These are phyloP conservation scores for Haliclystus octoradiatus DNA, from an alignment of 30 jellyfish, hydroid and myxozoan genomes.

Conservation along the genomic window DNA sequence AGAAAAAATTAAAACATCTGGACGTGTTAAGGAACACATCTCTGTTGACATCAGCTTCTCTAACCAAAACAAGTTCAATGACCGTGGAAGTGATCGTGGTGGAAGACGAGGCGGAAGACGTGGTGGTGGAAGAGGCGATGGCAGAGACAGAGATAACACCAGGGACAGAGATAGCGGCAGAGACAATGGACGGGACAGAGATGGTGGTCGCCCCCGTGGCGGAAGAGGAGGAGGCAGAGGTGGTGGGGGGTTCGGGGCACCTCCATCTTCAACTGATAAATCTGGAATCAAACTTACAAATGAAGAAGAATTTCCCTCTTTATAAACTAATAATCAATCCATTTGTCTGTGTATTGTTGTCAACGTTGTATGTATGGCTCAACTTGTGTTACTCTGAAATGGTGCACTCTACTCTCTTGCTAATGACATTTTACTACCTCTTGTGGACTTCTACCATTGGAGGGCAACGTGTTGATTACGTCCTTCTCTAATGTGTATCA, in stretches of 20 bases:
- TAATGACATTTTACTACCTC: too few species aligned
- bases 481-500: too few species aligned
- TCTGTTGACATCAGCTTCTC: slow-evolving; percentile 56
- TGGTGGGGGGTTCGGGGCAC: slow-evolving; percentile 35
- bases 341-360: neutral
- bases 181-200: slow-evolving; percentile 52
- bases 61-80: slow-evolving; percentile 26
- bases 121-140: slow-evolving; percentile 48
- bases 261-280: slow-evolving; percentile 5
- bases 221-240: slow-evolving; percentile 65
- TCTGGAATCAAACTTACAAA: slow-evolving; percentile 13
- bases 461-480: neutral
- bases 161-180: slow-evolving; percentile 66
- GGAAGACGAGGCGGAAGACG: slow-evolving; percentile 44
- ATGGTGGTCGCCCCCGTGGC: slow-evolving; percentile 36
- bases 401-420: too few species aligned
- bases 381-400: too few species aligned
- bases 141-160: slow-evolving; percentile 33
- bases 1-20: slow-evolving; percentile 82
- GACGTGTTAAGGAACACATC: slow-evolving; percentile 69
- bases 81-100: neutral
- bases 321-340: neutral
- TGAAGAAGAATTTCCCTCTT: neutral
- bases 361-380: neutral
- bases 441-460: neutral